Conservation (phyloP, 2,888 invertebrate genomes). For the Morpho deidamia region DNA sequence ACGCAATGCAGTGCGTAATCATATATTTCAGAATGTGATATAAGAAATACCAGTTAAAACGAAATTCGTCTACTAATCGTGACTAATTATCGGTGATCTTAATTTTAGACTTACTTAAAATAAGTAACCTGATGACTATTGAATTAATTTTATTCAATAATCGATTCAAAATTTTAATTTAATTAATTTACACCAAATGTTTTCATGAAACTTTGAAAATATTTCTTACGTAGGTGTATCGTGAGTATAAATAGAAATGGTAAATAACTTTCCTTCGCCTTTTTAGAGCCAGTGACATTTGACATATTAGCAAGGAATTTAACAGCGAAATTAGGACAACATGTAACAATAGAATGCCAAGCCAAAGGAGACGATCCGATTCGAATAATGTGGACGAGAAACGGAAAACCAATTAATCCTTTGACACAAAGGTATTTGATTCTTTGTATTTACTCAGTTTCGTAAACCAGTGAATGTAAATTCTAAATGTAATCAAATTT, state of each 20-base stretch:
- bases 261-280: not conserved
- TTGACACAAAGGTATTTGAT: constrained; percentile 60
- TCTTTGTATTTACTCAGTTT: not conserved
- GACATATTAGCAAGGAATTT: constrained; percentile 84
- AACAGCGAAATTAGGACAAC: constrained; percentile 86
- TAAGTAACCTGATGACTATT: too few species aligned
- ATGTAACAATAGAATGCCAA: constrained; percentile 86
- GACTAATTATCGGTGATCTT: too few species aligned
- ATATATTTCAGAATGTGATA: too few species aligned
- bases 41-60: too few species aligned
- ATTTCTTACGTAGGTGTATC: too few species aligned
- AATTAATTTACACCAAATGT: too few species aligned
- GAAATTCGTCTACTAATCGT: too few species aligned
- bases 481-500: not conserved
- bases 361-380: constrained; percentile 92
- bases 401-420: constrained; percentile 83
- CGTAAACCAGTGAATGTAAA: not conserved
- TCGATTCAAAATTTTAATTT: too few species aligned
- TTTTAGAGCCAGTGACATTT: constrained; percentile 86
- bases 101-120: too few species aligned
- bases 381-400: constrained; percentile 88
- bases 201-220: too few species aligned
- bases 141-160: too few species aligned
- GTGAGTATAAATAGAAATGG: not conserved
- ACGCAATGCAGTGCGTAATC: too few species aligned